These are phyloP conservation scores for Neomicropteryx cornuta DNA, from an alignment of 1,140 invertebrate genomes.

Conservation along the genomic window DNA sequence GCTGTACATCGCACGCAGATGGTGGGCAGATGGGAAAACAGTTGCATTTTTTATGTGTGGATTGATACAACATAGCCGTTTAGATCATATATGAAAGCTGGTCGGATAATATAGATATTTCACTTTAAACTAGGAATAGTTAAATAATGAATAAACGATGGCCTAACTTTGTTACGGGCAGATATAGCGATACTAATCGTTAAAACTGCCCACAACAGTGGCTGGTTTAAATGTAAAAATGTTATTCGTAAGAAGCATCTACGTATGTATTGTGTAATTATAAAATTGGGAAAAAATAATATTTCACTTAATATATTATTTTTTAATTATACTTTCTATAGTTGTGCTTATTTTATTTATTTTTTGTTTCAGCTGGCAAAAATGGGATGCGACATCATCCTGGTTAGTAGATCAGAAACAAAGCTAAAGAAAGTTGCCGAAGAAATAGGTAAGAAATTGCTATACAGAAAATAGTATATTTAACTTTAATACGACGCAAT, in stretches of 20 bases:
- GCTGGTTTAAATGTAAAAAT: neutral
- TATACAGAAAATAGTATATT: neutral
- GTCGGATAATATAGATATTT: too few species aligned
- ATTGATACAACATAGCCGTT: too few species aligned
- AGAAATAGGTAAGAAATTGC: constrained; percentile 58
- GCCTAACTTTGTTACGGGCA: too few species aligned
- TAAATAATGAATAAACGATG: too few species aligned
- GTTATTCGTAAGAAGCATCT: neutral
- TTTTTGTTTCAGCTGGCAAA: constrained; percentile 57
- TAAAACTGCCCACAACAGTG: too few species aligned
- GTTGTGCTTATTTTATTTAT: constrained; percentile 4
- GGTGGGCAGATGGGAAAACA: too few species aligned
- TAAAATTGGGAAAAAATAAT: neutral
- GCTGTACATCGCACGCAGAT: too few species aligned
- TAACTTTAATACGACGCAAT: constrained; percentile 2
- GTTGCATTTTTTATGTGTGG: too few species aligned
- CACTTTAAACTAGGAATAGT: too few species aligned
- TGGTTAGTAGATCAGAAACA: constrained; percentile 74
- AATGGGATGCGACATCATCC: constrained; percentile 72
- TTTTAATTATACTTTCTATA: neutral
- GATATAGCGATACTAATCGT: too few species aligned
- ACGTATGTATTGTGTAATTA: neutral
- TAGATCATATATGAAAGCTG: constrained; percentile 1
- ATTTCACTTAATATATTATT: neutral
- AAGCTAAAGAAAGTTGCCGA: constrained; percentile 73